Base-by-base conservation (phyloP, 2,888 invertebrate genomes). In the Geophilus truncorum region DNA sequence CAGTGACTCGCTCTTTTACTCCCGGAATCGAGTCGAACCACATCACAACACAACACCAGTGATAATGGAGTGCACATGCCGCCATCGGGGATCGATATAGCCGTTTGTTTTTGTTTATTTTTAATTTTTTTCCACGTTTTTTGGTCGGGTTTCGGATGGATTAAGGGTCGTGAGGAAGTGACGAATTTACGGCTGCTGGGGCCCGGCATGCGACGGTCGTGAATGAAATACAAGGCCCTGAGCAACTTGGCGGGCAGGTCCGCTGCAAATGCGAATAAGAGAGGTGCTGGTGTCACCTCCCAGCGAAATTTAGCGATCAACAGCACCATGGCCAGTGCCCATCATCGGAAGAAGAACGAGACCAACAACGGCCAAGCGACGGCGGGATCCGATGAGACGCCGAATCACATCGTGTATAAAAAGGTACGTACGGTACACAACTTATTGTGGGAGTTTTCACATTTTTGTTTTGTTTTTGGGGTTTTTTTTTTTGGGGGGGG, bases 331-430 rank as follows among this genome's bases (percentile, higher is more conserved):
- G 76, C 81, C 28, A 80, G 77, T 62, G n/a, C 57, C 3, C 57
- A 62, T 18, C 57, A 62, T 23, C 70, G 79, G 23, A 40, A 51
- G 25, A 80, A 36, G 45, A 80, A 77, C 36, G 45, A 62, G 32
- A 78, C 28, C n/a, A 77, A 25, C 40, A 82, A 82, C 77, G 82
- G 80, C 1, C 82, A 82, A 30, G 40, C 81, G 4, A 23, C 79
- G 15, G 25, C 51, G 1, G 12, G 25, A 6, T 7, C 51, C 18
- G 85, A 86, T 81, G 84, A 95, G 87, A 93, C 94, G 0, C 95
- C 95, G 12, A 95, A 96, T 88, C 93, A 93, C 86, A 90, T 95
- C 83, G 93, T 96, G 34, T 96, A 95, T 86, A 93, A 93, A 87
- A 95, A 95, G 92, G 95, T 94, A 86, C 0, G 62, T 34, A n/a